These are phyloP conservation scores for Hirtodrosophila trivittata DNA, from an alignment of 2,888 invertebrate genomes.

Conservation along the genomic window DNA sequence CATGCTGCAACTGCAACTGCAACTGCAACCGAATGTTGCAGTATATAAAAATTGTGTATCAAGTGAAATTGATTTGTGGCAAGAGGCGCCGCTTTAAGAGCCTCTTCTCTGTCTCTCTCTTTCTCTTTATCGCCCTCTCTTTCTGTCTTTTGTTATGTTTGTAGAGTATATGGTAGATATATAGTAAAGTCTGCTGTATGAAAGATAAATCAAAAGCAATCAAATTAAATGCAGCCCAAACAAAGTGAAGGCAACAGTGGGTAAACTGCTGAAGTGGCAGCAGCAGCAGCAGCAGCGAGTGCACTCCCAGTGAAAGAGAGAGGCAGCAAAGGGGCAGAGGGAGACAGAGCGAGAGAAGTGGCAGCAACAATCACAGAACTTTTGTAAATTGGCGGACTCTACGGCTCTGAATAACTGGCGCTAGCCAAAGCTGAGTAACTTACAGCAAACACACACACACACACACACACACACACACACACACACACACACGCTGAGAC, in stretches of 20 bases:
- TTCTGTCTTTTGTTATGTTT: conserved; percentile 7
- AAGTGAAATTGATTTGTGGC: conserved; percentile 69
- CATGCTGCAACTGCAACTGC: conserved; percentile 16
- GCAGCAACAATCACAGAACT: conserved; percentile 51
- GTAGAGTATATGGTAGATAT: conserved; percentile 2
- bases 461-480: not conserved
- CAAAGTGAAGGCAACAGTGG: conserved; percentile 37
- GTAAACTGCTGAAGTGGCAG: conserved; percentile 60
- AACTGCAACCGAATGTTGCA: conserved; percentile 44
- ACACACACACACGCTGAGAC: conserved; percentile 2
- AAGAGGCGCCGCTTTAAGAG: conserved; percentile 37
- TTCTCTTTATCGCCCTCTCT: too few species aligned
- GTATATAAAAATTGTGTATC: conserved; percentile 53
- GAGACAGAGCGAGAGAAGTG: not conserved
- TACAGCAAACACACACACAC: conserved; percentile 23
- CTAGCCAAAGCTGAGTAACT: conserved; percentile 45
- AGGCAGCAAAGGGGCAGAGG: not conserved
- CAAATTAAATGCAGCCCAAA: conserved; percentile 73
- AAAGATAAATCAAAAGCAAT: conserved; percentile 79
- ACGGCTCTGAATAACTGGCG: conserved; percentile 35
- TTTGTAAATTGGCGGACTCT: conserved; percentile 48
- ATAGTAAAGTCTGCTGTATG: conserved; percentile 26
- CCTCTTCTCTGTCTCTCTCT: too few species aligned
- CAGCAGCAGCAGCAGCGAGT: conserved; percentile 27
- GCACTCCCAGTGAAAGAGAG: conserved; percentile 11